These are phyloP conservation scores for Pampusana beccarii DNA, from an alignment of 2,113 vertebrate genomes.

Conservation along the genomic window DNA sequence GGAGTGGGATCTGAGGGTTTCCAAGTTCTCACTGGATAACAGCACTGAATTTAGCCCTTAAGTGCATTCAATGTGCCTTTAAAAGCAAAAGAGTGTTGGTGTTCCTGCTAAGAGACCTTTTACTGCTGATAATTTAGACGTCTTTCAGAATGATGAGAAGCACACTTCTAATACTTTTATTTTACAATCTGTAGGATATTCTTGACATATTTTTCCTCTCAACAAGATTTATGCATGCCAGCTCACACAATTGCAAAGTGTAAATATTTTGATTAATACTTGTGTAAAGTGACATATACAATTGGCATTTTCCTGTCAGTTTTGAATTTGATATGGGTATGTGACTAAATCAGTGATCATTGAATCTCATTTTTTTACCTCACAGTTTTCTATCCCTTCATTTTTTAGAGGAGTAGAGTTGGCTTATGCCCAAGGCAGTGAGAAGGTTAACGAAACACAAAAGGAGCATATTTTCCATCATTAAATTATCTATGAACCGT, in stretches of 20 bases:
- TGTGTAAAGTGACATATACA: background rate
- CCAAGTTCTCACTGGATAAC: background rate
- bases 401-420: background rate
- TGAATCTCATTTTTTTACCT: background rate
- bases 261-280: background rate
- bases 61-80: background rate
- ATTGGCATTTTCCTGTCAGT: background rate
- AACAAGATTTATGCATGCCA: background rate
- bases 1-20: background rate
- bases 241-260: background rate
- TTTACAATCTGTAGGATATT: background rate
- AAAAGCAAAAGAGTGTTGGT: background rate
- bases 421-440: background rate
- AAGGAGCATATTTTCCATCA: slow-evolving; percentile 25
- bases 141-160: background rate
- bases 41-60: background rate
- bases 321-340: background rate
- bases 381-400: background rate
- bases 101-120: background rate
- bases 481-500: slow-evolving; percentile 31
- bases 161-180: background rate
- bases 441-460: slow-evolving; percentile 46
- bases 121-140: background rate
- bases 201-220: background rate
- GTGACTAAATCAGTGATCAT: background rate